Evolutionary conservation across 2,888 invertebrate species (phyloP).

Genomic region (Lobophora halterata): DNA sequence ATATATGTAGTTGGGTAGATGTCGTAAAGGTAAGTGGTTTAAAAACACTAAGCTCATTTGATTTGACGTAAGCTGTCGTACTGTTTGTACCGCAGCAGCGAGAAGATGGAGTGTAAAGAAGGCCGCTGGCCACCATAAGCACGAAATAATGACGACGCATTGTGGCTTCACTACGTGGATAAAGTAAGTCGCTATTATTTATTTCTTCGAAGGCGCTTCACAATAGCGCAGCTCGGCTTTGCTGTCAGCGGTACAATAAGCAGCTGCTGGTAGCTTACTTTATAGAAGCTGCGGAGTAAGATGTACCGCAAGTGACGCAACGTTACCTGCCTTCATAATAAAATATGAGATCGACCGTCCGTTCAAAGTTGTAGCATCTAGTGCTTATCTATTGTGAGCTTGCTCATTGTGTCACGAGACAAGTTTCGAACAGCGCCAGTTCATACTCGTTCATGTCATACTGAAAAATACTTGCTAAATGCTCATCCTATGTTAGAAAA

Average conservation of each 20-base stretch:
- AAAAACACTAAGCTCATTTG: slow-evolving; percentile 25
- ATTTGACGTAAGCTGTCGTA: slow-evolving; percentile 40
- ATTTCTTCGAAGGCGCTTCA: slow-evolving; percentile 62
- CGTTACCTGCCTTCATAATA: slow-evolving; percentile 57
- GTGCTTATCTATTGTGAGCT: slow-evolving; percentile 48
- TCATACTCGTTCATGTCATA: slow-evolving; percentile 5
- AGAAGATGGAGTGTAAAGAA: slow-evolving; percentile 49
- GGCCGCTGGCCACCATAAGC: slow-evolving; percentile 50
- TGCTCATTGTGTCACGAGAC: slow-evolving; percentile 39
- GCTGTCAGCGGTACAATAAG: slow-evolving; percentile 74
- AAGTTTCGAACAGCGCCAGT: slow-evolving; percentile 18
- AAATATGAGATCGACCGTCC: slow-evolving; percentile 43
- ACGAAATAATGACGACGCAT: slow-evolving; percentile 69
- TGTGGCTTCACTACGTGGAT: slow-evolving; percentile 66
- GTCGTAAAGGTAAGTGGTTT: too few relatives aligned
- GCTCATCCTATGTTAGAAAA: background rate
- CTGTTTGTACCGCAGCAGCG: too few relatives aligned
- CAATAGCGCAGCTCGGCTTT: slow-evolving; percentile 69
- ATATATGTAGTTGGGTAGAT: too few relatives aligned
- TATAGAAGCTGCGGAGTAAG: slow-evolving; percentile 54
- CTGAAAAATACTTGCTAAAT: background rate
- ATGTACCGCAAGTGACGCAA: slow-evolving; percentile 59
- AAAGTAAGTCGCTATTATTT: slow-evolving; percentile 74
- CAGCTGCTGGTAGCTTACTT: slow-evolving; percentile 65
- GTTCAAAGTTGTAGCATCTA: slow-evolving; percentile 46